Percentiles rank a stretch among this genome's conserved stretches.
Evolutionary conservation across 2,888 invertebrate genomes (phyloP).

Genomic region (Strigamia transsilvanica): DNA sequence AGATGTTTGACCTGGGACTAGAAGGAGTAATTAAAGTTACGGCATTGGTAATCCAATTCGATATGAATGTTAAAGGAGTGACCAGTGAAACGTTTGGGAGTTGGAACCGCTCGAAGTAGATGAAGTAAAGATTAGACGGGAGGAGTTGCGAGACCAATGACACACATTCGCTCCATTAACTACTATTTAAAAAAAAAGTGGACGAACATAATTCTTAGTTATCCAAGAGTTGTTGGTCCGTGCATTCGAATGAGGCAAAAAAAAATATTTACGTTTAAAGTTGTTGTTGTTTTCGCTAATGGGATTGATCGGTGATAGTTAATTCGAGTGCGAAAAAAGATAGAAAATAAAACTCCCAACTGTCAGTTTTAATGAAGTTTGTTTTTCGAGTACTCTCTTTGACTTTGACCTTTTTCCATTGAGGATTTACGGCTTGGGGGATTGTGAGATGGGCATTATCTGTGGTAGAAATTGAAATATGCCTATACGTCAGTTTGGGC

Average conservation of each 20-base stretch:
- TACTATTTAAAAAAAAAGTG: not conserved
- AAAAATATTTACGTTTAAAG: not conserved
- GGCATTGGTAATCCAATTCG: not conserved
- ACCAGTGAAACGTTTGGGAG: slow-evolving; percentile 14
- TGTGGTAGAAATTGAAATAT: no score
- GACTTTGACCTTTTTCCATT: not conserved
- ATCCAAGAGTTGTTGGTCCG: not conserved
- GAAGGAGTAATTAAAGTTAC: slow-evolving; percentile 5
- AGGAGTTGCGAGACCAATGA: slow-evolving; percentile 18
- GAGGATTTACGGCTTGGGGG: no score
- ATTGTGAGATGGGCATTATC: no score
- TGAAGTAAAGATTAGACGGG: slow-evolving; percentile 26
- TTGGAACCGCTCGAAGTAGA: not conserved
- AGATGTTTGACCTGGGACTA: slow-evolving; percentile 11
- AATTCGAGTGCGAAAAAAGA: no score
- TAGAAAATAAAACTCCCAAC: no score
- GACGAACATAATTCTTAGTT: not conserved
- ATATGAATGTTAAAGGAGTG: not conserved
- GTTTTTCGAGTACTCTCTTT: not conserved
- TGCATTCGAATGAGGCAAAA: not conserved
- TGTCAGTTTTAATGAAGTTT: not conserved
- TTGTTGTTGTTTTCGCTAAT: not conserved
- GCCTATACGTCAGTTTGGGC: no score
- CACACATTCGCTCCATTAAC: not conserved
- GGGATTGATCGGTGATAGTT: not conserved